Evolutionary conservation across 2,113 vertebrate species (phyloP).

Genomic region (Gulo gulo): DNA sequence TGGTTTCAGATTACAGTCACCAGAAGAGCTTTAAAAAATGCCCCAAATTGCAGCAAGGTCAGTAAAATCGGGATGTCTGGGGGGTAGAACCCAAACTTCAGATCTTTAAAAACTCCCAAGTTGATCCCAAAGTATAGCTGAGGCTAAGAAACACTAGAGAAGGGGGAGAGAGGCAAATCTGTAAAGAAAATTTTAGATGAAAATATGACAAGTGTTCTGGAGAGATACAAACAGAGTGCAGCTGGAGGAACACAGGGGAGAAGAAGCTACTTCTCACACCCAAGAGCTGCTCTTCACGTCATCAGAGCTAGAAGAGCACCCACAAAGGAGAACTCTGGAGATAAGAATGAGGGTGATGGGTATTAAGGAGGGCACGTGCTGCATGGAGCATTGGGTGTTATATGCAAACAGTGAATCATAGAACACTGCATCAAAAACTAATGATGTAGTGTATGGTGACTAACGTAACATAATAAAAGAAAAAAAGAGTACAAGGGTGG

Average conservation of each 20-base stretch:
- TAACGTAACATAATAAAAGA: too few relatives aligned
- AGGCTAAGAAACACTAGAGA: constrained; percentile 17
- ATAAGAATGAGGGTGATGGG: background rate
- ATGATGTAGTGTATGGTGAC: too few relatives aligned
- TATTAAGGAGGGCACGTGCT: too few relatives aligned
- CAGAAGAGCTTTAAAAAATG: background rate
- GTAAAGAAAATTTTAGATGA: constrained; percentile 3
- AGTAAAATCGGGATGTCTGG: background rate
- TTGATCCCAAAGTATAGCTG: background rate
- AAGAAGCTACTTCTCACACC: background rate
- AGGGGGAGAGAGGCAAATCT: background rate
- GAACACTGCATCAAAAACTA: too few relatives aligned
- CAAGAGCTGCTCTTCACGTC: background rate
- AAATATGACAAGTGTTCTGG: background rate
- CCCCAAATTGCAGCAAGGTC: background rate
- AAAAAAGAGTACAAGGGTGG: background rate
- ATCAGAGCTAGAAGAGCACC: background rate
- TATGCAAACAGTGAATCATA: too few relatives aligned
- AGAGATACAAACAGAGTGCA: background rate
- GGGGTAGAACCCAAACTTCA: background rate
- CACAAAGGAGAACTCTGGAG: background rate
- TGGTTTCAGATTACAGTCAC: background rate
- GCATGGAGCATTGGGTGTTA: too few relatives aligned
- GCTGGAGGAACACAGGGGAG: background rate
- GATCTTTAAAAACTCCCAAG: background rate